Percentiles rank a stretch among this genome's conserved stretches.
These are phyloP conservation scores for Cistogaster globosa DNA, from an alignment of 2,888 invertebrate species.

Conservation along the genomic window DNA sequence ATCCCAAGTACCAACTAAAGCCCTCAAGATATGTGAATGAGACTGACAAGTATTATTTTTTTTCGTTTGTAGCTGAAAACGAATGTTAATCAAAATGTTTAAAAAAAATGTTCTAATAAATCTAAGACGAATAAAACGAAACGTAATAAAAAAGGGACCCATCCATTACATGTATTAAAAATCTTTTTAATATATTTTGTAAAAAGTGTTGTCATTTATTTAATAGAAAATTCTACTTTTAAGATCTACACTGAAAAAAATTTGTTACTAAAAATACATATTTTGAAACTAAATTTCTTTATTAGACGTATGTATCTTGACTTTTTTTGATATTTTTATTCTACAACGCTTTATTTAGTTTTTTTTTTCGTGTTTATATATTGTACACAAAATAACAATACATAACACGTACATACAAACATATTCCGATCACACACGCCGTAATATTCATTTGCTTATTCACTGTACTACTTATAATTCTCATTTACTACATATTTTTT, in stretches of 20 bases:
- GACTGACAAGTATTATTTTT: constrained; percentile 1
- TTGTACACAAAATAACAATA: no score
- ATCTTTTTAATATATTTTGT: constrained; percentile 19
- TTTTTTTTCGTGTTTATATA: no score
- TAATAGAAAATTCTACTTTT: constrained; percentile 14
- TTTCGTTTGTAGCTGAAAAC: constrained; percentile 9
- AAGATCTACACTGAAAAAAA: constrained; percentile 41
- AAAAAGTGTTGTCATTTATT: constrained; percentile 31
- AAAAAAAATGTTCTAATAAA: constrained; percentile 66
- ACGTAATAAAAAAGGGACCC: constrained; percentile 22
- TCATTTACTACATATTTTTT: no score
- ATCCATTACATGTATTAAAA: constrained; percentile 42
- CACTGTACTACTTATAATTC: no score
- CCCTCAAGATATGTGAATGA: not conserved
- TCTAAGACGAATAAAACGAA: constrained; percentile 40
- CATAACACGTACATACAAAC: no score
- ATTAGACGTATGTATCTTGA: no score
- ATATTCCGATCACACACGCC: no score
- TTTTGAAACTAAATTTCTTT: no score
- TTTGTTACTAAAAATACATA: not conserved
- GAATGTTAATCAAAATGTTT: constrained; percentile 66
- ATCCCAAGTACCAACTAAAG: constrained; percentile 8
- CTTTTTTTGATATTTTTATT: no score
- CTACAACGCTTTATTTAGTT: no score
- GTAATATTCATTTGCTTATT: no score